Conservation (phyloP, 2,888 invertebrate species). For the Mimumesa dahlbomi region DNA sequence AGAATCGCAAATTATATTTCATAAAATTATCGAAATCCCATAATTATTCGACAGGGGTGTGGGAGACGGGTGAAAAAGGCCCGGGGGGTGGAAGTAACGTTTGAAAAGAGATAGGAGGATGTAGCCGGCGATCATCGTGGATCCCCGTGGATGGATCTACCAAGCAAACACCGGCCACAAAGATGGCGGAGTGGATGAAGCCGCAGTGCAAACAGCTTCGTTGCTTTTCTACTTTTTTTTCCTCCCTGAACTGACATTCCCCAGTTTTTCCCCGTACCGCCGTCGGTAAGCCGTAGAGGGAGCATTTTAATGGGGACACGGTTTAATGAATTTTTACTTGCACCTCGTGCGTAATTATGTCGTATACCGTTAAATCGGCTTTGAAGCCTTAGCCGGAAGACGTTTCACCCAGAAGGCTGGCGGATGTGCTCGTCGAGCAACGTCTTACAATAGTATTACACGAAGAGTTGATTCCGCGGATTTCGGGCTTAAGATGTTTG, state of each 20-base stretch:
- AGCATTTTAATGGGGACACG: constrained; percentile 28
- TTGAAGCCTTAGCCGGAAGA: neutral
- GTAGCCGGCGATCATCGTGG: constrained; percentile 1
- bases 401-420: neutral
- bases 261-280: neutral
- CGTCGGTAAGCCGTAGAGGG: constrained; percentile 13
- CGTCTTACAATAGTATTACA: no score
- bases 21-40: no score
- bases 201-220: constrained; percentile 42
- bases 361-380: constrained; percentile 9
- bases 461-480: no score
- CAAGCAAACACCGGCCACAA: constrained; percentile 29
- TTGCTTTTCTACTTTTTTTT: neutral
- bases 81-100: neutral
- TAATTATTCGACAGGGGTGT: no score
- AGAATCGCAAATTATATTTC: no score
- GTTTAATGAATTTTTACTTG: constrained; percentile 37
- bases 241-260: neutral
- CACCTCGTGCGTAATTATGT: neutral
- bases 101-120: neutral
- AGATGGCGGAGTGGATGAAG: constrained; percentile 22
- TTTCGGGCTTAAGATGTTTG: no score
- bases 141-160: constrained; percentile 16
- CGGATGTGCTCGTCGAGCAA: neutral
- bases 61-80: neutral